These are phyloP conservation scores for Drosophila obscura DNA, from an alignment of 1,140 invertebrate species.

Conservation along the genomic window DNA sequence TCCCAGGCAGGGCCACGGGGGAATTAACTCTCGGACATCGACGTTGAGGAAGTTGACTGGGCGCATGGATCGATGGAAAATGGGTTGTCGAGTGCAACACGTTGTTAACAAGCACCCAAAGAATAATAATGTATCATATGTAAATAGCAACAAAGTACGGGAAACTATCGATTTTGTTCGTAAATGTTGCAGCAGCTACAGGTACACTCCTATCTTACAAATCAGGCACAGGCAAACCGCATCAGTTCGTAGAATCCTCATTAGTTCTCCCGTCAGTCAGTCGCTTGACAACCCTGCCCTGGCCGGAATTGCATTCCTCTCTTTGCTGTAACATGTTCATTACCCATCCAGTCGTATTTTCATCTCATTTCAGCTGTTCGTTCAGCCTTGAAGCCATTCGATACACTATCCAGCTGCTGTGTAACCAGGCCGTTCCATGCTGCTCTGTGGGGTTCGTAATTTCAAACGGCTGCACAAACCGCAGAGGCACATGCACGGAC, in stretches of 20 bases:
- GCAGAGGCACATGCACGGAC: constrained; percentile 18
- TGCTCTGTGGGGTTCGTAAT: constrained; percentile 43
- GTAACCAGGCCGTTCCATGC: neutral
- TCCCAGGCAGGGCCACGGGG: neutral
- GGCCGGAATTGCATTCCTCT: neutral
- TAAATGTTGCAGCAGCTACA: too few relatives aligned
- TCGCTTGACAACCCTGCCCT: constrained; percentile 17
- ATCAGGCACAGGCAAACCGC: too few relatives aligned
- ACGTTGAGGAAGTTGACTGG: neutral
- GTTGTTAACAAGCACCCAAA: too few relatives aligned
- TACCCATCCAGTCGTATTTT: constrained; percentile 38
- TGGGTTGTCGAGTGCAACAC: constrained; percentile 32
- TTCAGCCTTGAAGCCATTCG: constrained; percentile 10
- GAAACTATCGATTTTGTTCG: too few relatives aligned
- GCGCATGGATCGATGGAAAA: constrained; percentile 2
- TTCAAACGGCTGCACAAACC: constrained; percentile 63
- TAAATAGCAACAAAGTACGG: too few relatives aligned
- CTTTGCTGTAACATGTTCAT: constrained; percentile 51
- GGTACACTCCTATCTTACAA: too few relatives aligned
- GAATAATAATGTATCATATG: too few relatives aligned
- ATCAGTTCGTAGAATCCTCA: too few relatives aligned
- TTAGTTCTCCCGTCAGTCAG: neutral
- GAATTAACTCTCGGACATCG: constrained; percentile 18
- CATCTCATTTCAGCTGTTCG: constrained; percentile 34
- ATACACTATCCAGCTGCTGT: constrained; percentile 39